phyloP scores from a whole-genome alignment of 2,888 invertebrate genomes.

The Galerucella calmariensis region DNA sequence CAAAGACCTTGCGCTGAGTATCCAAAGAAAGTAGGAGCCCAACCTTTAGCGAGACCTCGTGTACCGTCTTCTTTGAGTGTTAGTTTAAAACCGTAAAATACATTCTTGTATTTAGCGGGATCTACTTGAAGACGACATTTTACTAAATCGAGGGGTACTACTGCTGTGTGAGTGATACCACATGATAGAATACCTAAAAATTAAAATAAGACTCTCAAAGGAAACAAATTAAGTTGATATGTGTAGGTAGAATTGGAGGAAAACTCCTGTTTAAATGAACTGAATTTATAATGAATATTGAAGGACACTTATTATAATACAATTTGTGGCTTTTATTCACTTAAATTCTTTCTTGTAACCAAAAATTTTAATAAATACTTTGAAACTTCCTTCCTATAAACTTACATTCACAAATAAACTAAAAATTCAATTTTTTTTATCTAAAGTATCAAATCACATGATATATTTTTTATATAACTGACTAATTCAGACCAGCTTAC shows the following conservation, averaged over 20 bases:
- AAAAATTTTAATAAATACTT: too few relatives aligned
- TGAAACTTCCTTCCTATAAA: too few relatives aligned
- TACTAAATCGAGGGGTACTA: conserved; percentile 95
- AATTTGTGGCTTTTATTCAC: too few relatives aligned
- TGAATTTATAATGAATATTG: too few relatives aligned
- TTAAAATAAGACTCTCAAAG: background rate
- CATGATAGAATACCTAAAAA: conserved; percentile 67
- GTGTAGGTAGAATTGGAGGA: too few relatives aligned
- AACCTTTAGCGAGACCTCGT: conserved; percentile 89
- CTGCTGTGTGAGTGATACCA: conserved; percentile 92
- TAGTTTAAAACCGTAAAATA: conserved; percentile 85
- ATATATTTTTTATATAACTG: background rate
- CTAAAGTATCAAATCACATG: background rate
- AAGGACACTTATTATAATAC: too few relatives aligned
- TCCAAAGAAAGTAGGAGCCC: conserved; percentile 98
- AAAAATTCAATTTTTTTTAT: too few relatives aligned
- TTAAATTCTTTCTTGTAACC: too few relatives aligned
- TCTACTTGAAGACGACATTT: conserved; percentile 96
- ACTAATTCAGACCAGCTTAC: conserved; percentile 56
- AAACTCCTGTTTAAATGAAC: too few relatives aligned
- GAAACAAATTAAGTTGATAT: too few relatives aligned
- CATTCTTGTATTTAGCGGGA: conserved; percentile 92
- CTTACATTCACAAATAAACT: too few relatives aligned
- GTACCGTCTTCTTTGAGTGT: conserved; percentile 89
- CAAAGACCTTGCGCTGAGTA: conserved; percentile 96